phyloP scores from a whole-genome alignment of 2,113 vertebrate genomes.

The Salvelinus sp. region DNA sequence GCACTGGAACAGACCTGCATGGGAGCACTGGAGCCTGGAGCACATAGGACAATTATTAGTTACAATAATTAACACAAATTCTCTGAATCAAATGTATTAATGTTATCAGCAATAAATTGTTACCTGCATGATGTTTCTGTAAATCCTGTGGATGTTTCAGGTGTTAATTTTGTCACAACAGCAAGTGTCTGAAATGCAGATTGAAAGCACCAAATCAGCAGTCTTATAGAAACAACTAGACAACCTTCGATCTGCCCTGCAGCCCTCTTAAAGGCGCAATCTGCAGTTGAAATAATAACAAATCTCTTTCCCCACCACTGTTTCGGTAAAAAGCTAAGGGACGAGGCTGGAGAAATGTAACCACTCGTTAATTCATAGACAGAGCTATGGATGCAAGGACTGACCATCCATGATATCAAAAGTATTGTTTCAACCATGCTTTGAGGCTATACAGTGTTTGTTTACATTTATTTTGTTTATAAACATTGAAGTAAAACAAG shows the following conservation, averaged over 20 bases:
- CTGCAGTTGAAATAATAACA: neutral
- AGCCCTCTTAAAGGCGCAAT: neutral
- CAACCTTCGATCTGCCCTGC: neutral
- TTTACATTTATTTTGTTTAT: no score
- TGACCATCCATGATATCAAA: no score
- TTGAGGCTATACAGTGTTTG: no score
- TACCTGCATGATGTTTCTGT: neutral
- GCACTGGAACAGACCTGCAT: slow-evolving; percentile 44
- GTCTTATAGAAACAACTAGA: neutral
- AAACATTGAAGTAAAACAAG: no score
- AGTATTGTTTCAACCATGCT: no score
- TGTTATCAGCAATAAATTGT: neutral
- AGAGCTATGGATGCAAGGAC: no score
- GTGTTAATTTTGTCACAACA: neutral
- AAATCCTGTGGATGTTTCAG: neutral
- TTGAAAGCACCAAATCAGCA: neutral
- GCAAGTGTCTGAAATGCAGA: neutral
- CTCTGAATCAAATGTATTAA: neutral
- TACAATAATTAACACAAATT: neutral
- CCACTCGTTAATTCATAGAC: no score
- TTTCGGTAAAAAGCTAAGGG: no score
- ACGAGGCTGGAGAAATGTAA: no score
- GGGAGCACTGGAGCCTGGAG: slow-evolving; percentile 20
- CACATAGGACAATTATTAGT: neutral
- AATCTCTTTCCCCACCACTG: neutral